Percentiles rank a stretch among this genome's conserved stretches.
phyloP scores from a whole-genome alignment of 1,140 invertebrate genomes.

The Pteromalus puparum region DNA sequence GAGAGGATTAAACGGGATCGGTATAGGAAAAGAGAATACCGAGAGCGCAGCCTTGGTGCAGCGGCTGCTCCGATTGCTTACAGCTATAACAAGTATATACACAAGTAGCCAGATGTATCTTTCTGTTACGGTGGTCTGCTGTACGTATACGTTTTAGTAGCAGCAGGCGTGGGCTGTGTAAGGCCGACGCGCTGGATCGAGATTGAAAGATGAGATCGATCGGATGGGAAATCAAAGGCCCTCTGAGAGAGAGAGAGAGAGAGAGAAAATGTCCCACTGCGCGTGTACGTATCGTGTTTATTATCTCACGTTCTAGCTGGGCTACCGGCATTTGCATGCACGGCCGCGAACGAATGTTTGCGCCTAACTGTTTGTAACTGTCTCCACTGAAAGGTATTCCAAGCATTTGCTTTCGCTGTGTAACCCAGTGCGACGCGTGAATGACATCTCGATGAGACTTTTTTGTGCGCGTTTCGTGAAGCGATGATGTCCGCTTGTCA shows the following conservation, averaged over 20 bases:
- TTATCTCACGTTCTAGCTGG: slow-evolving; percentile 13
- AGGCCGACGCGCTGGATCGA: background rate
- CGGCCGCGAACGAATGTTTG: background rate
- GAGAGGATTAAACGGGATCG: slow-evolving; percentile 4
- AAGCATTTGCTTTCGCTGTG: background rate
- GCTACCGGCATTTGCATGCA: slow-evolving; percentile 10
- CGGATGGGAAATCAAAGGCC: background rate
- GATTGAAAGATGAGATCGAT: slow-evolving; percentile 37
- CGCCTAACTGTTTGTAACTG: slow-evolving; percentile 7
- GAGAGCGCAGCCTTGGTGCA: background rate
- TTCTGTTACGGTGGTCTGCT: background rate
- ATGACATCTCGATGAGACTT: no score
- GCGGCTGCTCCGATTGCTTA: background rate
- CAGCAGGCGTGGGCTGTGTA: background rate
- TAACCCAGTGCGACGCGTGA: no score
- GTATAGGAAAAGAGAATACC: background rate
- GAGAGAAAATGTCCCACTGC: background rate
- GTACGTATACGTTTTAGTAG: background rate
- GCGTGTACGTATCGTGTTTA: slow-evolving; percentile 3
- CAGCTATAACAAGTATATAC: background rate
- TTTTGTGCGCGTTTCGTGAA: no score
- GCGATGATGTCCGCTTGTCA: no score
- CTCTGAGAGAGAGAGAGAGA: background rate
- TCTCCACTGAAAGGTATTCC: background rate
- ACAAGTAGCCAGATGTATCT: background rate